phyloP scores from a whole-genome alignment of 2,888 invertebrate species.

The Thera britannica region DNA sequence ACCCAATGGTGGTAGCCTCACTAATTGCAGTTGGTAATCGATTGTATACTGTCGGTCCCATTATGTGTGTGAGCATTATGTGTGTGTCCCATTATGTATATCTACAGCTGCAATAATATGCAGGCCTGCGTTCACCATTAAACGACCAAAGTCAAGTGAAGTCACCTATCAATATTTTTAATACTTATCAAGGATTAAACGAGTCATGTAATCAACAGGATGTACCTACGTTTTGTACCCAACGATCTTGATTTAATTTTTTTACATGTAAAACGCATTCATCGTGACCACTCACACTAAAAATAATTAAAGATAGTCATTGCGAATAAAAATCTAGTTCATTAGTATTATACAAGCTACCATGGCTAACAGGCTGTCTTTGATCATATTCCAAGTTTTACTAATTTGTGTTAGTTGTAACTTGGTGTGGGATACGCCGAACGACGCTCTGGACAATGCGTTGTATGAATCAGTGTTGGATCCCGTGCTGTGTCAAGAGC shows the following conservation, averaged over 20 bases:
- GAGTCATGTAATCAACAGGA: not conserved
- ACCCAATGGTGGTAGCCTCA: too few species aligned
- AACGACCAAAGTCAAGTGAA: not conserved
- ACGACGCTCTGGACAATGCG: not conserved
- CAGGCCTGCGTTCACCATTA: not conserved
- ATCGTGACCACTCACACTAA: not conserved
- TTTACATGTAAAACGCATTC: not conserved
- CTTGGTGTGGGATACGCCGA: not conserved
- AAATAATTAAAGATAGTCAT: too few species aligned
- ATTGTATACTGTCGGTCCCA: too few species aligned
- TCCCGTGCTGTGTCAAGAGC: not conserved
- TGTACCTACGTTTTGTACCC: too few species aligned
- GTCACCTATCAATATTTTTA: not conserved
- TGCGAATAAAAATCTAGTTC: too few species aligned
- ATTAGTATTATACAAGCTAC: not conserved
- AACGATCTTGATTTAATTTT: not conserved
- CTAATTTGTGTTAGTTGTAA: not conserved
- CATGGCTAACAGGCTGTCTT: not conserved
- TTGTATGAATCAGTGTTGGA: not conserved
- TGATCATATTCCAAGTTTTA: not conserved
- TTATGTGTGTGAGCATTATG: too few species aligned
- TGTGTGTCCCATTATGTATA: too few species aligned
- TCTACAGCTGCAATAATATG: too few species aligned
- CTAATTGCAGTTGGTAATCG: too few species aligned
- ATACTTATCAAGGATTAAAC: not conserved